phyloP scores from a whole-genome alignment of 2,797 vertebrate species.

The Acropternis orthonyx region DNA sequence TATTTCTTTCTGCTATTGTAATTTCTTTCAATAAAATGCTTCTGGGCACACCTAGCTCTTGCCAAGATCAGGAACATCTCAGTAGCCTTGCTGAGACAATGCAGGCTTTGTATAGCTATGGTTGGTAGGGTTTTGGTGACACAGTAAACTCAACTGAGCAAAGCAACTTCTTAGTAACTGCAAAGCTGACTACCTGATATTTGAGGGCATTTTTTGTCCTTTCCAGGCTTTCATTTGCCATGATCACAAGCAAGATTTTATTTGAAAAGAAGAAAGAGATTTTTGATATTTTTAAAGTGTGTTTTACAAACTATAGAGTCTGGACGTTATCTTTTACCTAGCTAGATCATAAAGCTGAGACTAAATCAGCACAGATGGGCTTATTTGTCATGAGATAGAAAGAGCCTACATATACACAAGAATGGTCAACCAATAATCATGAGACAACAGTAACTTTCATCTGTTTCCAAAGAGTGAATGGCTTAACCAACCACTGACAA shows the following conservation, averaged over 20 bases:
- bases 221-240: slow-evolving; percentile 12
- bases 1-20: slow-evolving; percentile 64
- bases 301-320: not conserved
- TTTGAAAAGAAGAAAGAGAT: not conserved
- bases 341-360: not conserved
- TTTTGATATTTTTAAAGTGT: not conserved
- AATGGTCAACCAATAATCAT: not conserved
- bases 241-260: not conserved
- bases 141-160: slow-evolving; percentile 62
- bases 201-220: not conserved
- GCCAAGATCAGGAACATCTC: slow-evolving; percentile 76
- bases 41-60: slow-evolving; percentile 71
- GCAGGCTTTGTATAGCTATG: slow-evolving; percentile 73
- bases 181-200: slow-evolving; percentile 16
- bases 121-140: slow-evolving; percentile 71
- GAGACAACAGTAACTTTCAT: not conserved
- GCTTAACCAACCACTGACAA: not conserved
- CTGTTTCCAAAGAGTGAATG: not conserved
- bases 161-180: slow-evolving; percentile 57
- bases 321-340: not conserved
- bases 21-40: slow-evolving; percentile 66
- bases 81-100: slow-evolving; percentile 72
- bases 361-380: not conserved
- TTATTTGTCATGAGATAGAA: not conserved
- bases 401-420: not conserved